Percentiles rank a stretch among this genome's conserved stretches.
phyloP scores from a whole-genome alignment of 1,140 invertebrate species.

The Apis mellifera region Amel_HAv3.1 CM009941.2:5039001-5039500 shows the following conservation, averaged over 20 bases:
- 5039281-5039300: no score
- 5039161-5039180: no score
- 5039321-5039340: no score
- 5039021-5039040: no score
- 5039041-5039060: no score
- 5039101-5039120: no score
- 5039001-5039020: no score
- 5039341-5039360: not conserved
- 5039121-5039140: no score
- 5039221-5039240: not conserved
- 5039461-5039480: not conserved
- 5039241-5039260: not conserved
- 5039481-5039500: not conserved
- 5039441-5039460: not conserved
- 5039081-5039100: no score
- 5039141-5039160: no score
- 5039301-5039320: no score
- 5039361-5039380: not conserved
- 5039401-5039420: not conserved
- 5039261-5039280: constrained; percentile 7
- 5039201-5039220: not conserved
- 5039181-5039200: not conserved
- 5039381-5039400: not conserved
- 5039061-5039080: no score
- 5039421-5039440: not conserved